Percentiles rank a stretch among this genome's conserved stretches.
phyloP scores from a whole-genome alignment of 1,140 invertebrate genomes.

The Orussus abietinus region DNA sequence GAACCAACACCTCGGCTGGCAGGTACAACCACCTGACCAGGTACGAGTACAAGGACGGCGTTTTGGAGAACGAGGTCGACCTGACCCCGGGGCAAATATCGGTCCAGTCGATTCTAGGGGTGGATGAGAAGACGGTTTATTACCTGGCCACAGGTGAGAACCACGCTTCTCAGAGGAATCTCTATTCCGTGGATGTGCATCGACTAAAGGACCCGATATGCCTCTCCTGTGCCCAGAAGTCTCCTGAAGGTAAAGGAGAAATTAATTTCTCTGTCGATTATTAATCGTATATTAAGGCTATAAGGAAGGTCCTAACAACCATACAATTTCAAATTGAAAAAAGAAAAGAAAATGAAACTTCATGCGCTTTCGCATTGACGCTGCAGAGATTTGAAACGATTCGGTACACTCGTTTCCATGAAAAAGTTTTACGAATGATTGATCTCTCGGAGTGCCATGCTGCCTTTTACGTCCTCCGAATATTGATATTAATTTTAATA shows the following conservation, averaged over 20 bases:
- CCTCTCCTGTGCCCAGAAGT: conserved; percentile 42
- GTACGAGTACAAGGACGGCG: conserved; percentile 29
- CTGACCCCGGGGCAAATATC: conserved; percentile 47
- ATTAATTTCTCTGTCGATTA: no score
- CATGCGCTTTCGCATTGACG: no score
- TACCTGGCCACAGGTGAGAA: conserved; percentile 50
- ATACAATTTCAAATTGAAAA: no score
- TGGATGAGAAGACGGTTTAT: conserved; percentile 46
- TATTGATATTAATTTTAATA: no score
- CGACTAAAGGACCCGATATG: conserved; percentile 36
- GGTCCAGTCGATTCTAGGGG: conserved; percentile 50
- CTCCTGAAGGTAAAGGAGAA: conserved; percentile 51
- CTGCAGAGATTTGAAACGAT: no score
- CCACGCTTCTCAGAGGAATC: conserved; percentile 50
- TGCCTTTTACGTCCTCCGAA: no score
- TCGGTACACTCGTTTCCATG: no score
- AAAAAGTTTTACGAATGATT: no score
- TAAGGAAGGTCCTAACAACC: no score
- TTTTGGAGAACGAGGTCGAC: conserved; percentile 44
- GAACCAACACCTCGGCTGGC: conserved; percentile 41
- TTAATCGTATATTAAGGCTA: no score
- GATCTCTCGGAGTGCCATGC: no score
- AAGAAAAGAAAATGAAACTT: no score
- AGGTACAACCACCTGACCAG: conserved; percentile 48
- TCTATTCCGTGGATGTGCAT: conserved; percentile 49